Conservation (phyloP, 1,140 invertebrate genomes). For the Drosophila varians region DNA sequence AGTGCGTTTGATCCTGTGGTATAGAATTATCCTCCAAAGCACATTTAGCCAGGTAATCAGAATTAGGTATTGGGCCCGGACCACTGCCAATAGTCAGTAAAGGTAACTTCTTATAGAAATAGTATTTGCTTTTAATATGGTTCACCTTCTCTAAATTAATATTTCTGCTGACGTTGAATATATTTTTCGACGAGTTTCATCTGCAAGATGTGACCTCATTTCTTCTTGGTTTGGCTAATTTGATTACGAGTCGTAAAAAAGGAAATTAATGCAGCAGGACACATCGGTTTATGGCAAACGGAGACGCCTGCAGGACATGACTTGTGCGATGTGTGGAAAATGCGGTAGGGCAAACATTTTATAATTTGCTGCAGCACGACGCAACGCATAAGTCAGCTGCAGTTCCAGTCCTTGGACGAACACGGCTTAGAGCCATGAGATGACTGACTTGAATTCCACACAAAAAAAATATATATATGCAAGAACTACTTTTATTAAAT, state of each 20-base stretch:
- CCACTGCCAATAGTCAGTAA: not conserved
- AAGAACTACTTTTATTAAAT: no score
- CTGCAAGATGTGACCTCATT: constrained; percentile 52
- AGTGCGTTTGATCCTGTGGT: constrained; percentile 32
- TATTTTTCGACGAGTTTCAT: constrained; percentile 10
- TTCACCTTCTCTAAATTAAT: no score
- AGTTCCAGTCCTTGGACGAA: constrained; percentile 6
- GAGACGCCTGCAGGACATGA: constrained; percentile 51
- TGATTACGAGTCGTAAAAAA: constrained; percentile 44
- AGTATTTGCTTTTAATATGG: no score
- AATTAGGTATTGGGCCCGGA: not conserved
- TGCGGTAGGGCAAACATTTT: constrained; percentile 67
- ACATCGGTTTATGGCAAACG: constrained; percentile 30
- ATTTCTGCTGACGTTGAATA: no score
- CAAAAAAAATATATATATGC: no score
- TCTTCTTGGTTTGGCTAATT: constrained; percentile 43
- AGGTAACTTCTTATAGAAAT: no score
- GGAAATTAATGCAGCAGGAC: constrained; percentile 26
- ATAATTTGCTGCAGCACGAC: constrained; percentile 68
- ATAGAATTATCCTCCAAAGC: constrained; percentile 9
- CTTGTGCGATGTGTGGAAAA: constrained; percentile 67
- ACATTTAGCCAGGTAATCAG: not conserved
- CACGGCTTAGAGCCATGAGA: not conserved
- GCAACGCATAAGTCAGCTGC: constrained; percentile 66
- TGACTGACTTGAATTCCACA: constrained; percentile 16